Conservation (phyloP, 2,888 invertebrate species). For the Taenaris catops region DNA sequence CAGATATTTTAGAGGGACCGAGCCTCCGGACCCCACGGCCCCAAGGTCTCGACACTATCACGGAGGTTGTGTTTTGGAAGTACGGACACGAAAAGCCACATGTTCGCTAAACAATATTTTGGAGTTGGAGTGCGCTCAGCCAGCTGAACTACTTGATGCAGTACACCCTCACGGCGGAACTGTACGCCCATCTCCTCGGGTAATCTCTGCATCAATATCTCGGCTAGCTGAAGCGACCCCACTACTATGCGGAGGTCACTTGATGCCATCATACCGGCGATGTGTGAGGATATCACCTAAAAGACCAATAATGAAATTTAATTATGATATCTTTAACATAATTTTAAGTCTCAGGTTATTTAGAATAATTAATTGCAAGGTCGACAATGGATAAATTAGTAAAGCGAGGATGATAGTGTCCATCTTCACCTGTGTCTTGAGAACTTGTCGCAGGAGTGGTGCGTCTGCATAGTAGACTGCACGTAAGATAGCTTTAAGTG, state of each 20-base stretch:
- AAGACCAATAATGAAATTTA: too few species aligned
- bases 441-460: conserved; percentile 88
- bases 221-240: conserved; percentile 97
- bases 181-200: conserved; percentile 97
- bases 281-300: conserved; percentile 94
- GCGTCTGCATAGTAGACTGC: conserved; percentile 98
- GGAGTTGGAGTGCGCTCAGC: conserved; percentile 30
- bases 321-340: too few species aligned
- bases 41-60: too few species aligned
- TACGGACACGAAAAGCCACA: too few species aligned
- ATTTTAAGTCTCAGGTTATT: too few species aligned
- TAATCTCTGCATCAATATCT: conserved; percentile 97
- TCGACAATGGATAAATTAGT: too few species aligned
- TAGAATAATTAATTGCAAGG: too few species aligned
- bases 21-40: too few species aligned
- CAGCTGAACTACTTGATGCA: conserved; percentile 87
- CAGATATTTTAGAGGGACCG: too few species aligned
- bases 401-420: too few species aligned
- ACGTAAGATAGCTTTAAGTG: conserved; percentile 95
- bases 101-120: too few species aligned
- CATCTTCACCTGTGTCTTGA: conserved; percentile 83
- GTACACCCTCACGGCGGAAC: conserved; percentile 98
- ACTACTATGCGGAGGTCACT: conserved; percentile 98
- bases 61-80: too few species aligned
- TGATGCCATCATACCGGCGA: conserved; percentile 99